A percentile compares a stretch with the other conserved stretches of the same genome.
Conservation (phyloP, 64 coral and sea anemone species). For the Stichodactyla mertensii region DNA sequence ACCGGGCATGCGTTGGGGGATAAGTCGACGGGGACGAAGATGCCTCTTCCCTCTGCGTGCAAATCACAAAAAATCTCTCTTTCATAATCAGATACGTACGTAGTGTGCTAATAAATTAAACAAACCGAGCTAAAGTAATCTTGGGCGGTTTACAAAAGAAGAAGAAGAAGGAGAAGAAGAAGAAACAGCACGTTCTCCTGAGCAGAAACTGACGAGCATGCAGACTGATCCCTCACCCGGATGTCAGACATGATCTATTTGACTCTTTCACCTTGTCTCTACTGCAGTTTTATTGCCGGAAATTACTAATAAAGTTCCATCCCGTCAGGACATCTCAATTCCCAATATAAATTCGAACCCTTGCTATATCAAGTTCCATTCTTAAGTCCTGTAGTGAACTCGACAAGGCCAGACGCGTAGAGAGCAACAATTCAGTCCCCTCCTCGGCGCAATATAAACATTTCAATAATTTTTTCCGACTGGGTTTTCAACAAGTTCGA, state of each 20-base stretch:
- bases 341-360: neutral
- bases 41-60: no score
- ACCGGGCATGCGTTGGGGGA: no score
- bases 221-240: neutral
- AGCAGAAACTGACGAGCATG: neutral
- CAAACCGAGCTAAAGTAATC: no score
- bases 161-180: neutral
- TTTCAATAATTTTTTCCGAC: neutral
- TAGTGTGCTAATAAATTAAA: no score
- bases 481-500: neutral
- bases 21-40: no score
- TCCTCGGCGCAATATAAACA: neutral
- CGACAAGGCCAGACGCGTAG: neutral
- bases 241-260: neutral
- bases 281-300: neutral
- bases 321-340: neutral
- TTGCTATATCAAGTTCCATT: neutral
- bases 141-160: neutral
- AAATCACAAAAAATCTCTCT: no score
- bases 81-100: no score
- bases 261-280: neutral
- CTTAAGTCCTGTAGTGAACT: neutral
- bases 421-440: neutral
- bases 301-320: neutral
- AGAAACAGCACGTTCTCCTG: neutral